phyloP scores from a whole-genome alignment of 35 echinoderm and acorn worm species.

The Lytechinus variegatus region DNA sequence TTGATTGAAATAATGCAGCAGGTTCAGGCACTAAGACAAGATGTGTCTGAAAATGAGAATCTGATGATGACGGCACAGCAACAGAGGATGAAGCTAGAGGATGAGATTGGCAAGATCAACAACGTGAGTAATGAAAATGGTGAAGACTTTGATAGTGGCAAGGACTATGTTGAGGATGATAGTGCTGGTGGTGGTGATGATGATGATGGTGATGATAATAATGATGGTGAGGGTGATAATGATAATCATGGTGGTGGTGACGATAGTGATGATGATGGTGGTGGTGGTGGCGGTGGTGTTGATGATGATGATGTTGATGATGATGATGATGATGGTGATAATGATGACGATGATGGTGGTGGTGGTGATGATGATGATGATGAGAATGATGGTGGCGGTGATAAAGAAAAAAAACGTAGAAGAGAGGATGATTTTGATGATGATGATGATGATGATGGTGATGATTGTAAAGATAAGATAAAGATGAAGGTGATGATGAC shows the following conservation, averaged over 20 bases:
- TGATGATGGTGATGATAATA: neutral
- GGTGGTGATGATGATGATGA: too few relatives aligned
- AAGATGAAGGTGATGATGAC: neutral
- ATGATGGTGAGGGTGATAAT: neutral
- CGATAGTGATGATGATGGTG: neutral
- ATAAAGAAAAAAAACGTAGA: too few relatives aligned
- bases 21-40: conserved; percentile 45
- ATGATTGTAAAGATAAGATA: too few relatives aligned
- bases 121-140: conserved; percentile 58
- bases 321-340: too few relatives aligned
- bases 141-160: neutral
- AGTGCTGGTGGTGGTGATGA: too few relatives aligned
- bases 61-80: conserved; percentile 44
- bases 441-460: too few relatives aligned
- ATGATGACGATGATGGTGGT: too few relatives aligned
- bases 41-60: conserved; percentile 53
- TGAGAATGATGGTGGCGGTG: too few relatives aligned
- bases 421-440: too few relatives aligned
- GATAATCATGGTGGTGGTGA: neutral
- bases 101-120: conserved; percentile 59
- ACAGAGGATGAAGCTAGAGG: conserved; percentile 66
- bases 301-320: too few relatives aligned
- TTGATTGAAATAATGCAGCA: conserved; percentile 3
- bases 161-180: neutral
- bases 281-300: neutral